A percentile compares a stretch with the other conserved stretches of the same genome.
These are phyloP conservation scores for Smittia sp. DNA, from an alignment of 2,888 invertebrate genomes.

Conservation along the genomic window DNA sequence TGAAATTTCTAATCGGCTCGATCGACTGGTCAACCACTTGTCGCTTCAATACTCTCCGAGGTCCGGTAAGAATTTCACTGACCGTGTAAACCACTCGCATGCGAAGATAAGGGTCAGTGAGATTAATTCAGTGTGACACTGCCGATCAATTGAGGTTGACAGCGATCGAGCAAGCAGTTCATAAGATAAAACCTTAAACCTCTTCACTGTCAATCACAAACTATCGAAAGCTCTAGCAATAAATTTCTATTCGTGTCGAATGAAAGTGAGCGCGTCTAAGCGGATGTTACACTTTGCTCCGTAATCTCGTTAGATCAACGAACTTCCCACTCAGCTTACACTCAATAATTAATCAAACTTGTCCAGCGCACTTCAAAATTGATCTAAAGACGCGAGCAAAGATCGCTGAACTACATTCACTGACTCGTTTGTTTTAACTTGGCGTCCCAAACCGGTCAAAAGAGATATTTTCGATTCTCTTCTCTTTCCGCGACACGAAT, in stretches of 20 bases:
- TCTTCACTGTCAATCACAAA: too few relatives aligned
- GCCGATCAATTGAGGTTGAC: not conserved
- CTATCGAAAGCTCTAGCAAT: too few relatives aligned
- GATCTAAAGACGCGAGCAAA: not conserved
- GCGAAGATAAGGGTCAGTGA: too few relatives aligned
- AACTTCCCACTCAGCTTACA: not conserved
- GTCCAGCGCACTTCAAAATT: not conserved
- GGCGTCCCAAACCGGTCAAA: not conserved
- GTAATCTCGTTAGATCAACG: not conserved
- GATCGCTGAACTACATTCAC: slow-evolving; percentile 14
- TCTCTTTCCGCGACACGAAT: not conserved
- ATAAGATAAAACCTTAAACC: too few relatives aligned
- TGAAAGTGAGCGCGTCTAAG: too few relatives aligned
- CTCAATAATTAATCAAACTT: not conserved
- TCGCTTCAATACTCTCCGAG: not conserved
- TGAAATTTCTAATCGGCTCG: slow-evolving; percentile 1
- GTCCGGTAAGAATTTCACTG: too few relatives aligned
- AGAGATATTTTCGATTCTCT: slow-evolving; percentile 18
- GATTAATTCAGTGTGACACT: not conserved
- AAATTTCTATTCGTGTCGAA: too few relatives aligned
- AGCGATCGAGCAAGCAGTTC: too few relatives aligned
- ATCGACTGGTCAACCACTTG: not conserved
- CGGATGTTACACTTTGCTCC: too few relatives aligned
- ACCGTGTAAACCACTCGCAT: too few relatives aligned
- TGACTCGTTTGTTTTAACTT: not conserved